Base-by-base conservation (phyloP, 2,888 invertebrate genomes). In the Chalcis sispes region DNA sequence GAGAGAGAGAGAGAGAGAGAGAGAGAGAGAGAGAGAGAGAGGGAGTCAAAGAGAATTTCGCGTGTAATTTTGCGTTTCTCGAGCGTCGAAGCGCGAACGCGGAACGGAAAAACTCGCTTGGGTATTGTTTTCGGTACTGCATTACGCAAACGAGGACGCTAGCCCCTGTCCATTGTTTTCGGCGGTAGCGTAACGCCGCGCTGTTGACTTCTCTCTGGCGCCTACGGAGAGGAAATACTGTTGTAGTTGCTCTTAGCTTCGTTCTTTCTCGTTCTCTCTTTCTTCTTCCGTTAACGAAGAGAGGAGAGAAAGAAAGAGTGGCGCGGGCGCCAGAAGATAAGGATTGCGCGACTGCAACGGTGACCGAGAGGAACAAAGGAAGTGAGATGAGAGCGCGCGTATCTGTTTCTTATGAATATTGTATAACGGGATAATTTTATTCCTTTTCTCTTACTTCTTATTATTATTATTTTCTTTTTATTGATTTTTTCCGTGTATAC, bases 91-190 rank as follows among this genome's bases (percentile, higher is more conserved):
- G 84, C 84, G 83, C 82, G 81, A 82, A 83, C 80, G n/a, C n/a
- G 58, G 32, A 67, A 54, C 80, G 69, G 75, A 64, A 69, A 69
- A 70, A 76, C 80, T 79, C 80, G 78, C 79, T 48, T 27, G 10
- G 13, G 62, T 79, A 85, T 86, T 86, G 86, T 87, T 13, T 8
- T 36, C 77, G 80, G 62, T 79, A 75, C 80, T 83, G 83, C 85
- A 84, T 87, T 87, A 85, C 86, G 86, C 83, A 87, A 87, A 87
- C 85, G 85, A 85, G 83, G n/a, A n/a, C n/a, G 82, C 67, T 66
- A 42, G 75, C 62, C 50, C 81, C 67, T 82, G 81, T 70, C 82
- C 79, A 84, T 84, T 83, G 84, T 84, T 82, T 83, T 81, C 77
- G 77, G 79, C 79, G 70, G 73, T 29, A 50, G 32, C 61, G 67